Conservation (phyloP, 2,888 invertebrate genomes). For the Spilarctia lutea region DNA sequence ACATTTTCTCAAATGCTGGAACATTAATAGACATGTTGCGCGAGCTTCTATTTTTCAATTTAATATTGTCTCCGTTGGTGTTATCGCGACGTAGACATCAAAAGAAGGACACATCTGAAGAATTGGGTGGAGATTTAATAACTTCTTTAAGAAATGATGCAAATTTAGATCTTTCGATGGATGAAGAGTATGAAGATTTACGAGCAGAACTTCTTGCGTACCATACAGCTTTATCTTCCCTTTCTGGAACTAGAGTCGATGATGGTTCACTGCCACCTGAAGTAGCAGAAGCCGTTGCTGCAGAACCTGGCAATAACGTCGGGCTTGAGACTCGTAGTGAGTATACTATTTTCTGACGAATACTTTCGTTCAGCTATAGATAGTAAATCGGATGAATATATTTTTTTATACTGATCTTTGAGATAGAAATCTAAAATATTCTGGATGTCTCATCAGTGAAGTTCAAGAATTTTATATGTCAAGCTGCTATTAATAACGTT, state of each 20-base stretch:
- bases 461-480: neutral
- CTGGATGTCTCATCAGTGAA: too few relatives aligned
- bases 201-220: constrained; percentile 78
- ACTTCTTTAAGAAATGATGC: constrained; percentile 66
- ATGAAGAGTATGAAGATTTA: constrained; percentile 80
- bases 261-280: constrained; percentile 1
- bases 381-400: neutral
- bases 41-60: constrained; percentile 55
- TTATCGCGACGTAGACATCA: constrained; percentile 29
- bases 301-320: constrained; percentile 7
- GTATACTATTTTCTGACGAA: constrained; percentile 27
- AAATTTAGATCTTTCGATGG: constrained; percentile 73
- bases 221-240: constrained; percentile 69
- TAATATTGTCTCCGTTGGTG: constrained; percentile 48
- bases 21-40: constrained; percentile 62
- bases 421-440: too few relatives aligned
- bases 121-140: constrained; percentile 61
- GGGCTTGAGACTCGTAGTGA: constrained; percentile 51
- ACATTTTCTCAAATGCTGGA: constrained; percentile 42
- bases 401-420: too few relatives aligned
- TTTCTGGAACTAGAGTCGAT: constrained; percentile 31
- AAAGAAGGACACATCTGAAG: constrained; percentile 32
- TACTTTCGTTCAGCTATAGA: neutral
- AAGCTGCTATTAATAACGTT: neutral
- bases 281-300: constrained; percentile 9